Evolutionary conservation across 2,888 invertebrate genomes (phyloP), one percentile per base, ranked within the genome.

Genomic region (Slavum lentiscoides): DNA sequence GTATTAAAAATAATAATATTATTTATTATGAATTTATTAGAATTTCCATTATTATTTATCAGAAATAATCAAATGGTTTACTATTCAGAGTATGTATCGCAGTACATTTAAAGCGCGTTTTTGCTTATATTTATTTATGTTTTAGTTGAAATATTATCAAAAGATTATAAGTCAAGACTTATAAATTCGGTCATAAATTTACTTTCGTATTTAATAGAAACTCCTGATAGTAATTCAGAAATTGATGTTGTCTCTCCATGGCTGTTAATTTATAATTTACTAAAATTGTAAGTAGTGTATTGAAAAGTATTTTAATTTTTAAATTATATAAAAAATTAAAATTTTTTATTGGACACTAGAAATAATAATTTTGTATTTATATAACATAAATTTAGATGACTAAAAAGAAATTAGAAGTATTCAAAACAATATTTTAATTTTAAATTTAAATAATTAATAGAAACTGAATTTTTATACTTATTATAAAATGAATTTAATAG

Each of bases 261-360:
- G 95, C 92, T 95, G 82, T 88, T 96, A 82, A 88, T 96, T 84
- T 93, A 95, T 87, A 91, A 91, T 84, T 89, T 96, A 83, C 88
- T 96, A 73, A 90, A 92, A 85, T 66, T 64, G 83, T 83, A 72
- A 81, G 83, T 82, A 17, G 39, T 67, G 7, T 55, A 1, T 11
- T 37, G 7, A 43, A 43, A 43, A 43, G 9, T 53, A 69, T 68
- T 68, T 15, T 53, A 49, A 39, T 7, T 6, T 39, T 39, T 7
- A 3, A 6, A 6, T 39, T 39, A 39, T 39, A 39, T 7, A 39
- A 30, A 30, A 30, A 2, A 30, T 30, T 30, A 30, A 2, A 30
- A 30, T 2, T 30, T 30, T 30, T 30, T 30, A 30, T 30, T 30
- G 30, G 4, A 30, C n/a, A n/a, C 30, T 30, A 30, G 4, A 30